A percentile compares a stretch with the other conserved stretches of the same genome.
phyloP scores from a whole-genome alignment of 2,113 vertebrate genomes.

The Rostratula benghalensis region DNA sequence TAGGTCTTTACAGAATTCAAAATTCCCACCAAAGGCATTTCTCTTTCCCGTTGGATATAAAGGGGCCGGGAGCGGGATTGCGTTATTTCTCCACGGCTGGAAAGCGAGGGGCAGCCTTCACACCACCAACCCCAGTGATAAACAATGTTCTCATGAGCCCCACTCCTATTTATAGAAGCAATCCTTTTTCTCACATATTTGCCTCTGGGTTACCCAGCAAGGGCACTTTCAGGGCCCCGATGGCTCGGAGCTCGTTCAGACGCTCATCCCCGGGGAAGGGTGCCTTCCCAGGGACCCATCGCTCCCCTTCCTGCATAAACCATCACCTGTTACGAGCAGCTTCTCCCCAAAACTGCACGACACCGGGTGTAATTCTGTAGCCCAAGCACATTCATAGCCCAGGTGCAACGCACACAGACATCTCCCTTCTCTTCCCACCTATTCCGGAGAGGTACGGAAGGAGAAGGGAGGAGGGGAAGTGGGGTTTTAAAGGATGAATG shows the following conservation, averaged over 20 bases:
- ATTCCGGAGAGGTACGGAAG: not conserved
- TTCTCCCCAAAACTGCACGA: not conserved
- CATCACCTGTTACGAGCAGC: not conserved
- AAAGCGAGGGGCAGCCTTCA: conserved; percentile 44
- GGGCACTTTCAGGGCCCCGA: conserved; percentile 43
- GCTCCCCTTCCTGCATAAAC: not conserved
- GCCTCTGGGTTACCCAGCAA: conserved; percentile 52
- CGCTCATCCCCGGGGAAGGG: not conserved
- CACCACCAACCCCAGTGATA: not conserved
- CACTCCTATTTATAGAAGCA: conserved; percentile 55
- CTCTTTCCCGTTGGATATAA: conserved; percentile 17
- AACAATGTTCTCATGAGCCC: conserved; percentile 52
- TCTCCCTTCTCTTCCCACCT: not conserved
- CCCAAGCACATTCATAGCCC: not conserved
- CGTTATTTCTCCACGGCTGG: not conserved
- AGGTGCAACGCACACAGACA: not conserved
- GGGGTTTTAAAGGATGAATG: conserved; percentile 20
- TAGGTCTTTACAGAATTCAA: conserved; percentile 37
- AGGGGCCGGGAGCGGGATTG: not conserved
- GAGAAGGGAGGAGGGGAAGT: not conserved
- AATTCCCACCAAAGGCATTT: conserved; percentile 45
- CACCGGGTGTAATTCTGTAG: not conserved
- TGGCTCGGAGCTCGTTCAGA: not conserved
- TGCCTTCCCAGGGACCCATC: not conserved
- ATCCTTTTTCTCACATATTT: conserved; percentile 61